Conservation (phyloP, 2,797 vertebrate genomes). For the Danio aesculapii region DNA sequence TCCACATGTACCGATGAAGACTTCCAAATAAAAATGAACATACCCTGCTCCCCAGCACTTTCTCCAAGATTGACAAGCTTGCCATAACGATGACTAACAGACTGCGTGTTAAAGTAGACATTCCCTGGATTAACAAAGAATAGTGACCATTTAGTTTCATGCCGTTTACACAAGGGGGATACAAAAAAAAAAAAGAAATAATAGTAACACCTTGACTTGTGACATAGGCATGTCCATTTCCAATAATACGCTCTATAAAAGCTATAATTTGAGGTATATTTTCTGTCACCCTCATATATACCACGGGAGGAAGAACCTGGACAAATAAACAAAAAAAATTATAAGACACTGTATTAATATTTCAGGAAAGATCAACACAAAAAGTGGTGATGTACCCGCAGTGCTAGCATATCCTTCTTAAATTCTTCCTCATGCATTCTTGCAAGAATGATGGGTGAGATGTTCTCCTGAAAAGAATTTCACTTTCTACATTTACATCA, state of each 20-base stretch:
- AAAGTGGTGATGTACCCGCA: slow-evolving; percentile 82
- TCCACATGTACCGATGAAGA: neutral
- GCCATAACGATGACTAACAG: slow-evolving; percentile 87
- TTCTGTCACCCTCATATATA: slow-evolving; percentile 93
- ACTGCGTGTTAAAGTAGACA: slow-evolving; percentile 92
- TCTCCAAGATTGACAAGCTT: slow-evolving; percentile 75
- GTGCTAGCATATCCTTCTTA: slow-evolving; percentile 90
- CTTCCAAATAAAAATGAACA: neutral
- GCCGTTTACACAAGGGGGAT: neutral
- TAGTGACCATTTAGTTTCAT: neutral
- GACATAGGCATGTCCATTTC: slow-evolving; percentile 86
- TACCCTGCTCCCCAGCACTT: slow-evolving; percentile 78
- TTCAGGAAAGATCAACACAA: neutral
- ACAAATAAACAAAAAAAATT: slow-evolving; percentile 19
- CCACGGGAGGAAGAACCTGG: slow-evolving; percentile 90
- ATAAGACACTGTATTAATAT: neutral
- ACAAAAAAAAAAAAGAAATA: neutral
- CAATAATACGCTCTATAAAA: slow-evolving; percentile 88
- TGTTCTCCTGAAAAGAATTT: slow-evolving; percentile 78
- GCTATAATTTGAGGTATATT: slow-evolving; percentile 89
- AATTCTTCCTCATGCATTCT: slow-evolving; percentile 92
- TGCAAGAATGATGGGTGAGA: slow-evolving; percentile 83
- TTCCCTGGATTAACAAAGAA: slow-evolving; percentile 81
- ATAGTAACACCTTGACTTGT: slow-evolving; percentile 81
- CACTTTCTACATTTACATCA: neutral